These are phyloP conservation scores for Drosophila borealis DNA, from an alignment of 2,888 invertebrate species.

Conservation along the genomic window DNA sequence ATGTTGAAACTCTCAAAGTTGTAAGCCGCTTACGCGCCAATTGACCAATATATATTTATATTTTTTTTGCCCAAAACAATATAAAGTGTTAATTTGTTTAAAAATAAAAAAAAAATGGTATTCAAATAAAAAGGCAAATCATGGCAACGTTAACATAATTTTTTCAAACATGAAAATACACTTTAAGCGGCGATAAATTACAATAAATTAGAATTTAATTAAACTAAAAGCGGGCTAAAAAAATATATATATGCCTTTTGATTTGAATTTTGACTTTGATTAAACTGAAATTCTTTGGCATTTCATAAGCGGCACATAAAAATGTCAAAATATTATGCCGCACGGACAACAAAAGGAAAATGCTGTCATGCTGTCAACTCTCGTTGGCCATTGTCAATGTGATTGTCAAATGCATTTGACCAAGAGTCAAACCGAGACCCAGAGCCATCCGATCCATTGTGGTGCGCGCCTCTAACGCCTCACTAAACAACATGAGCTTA, in stretches of 20 bases:
- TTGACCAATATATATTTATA: slow-evolving; percentile 40
- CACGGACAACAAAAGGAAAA: slow-evolving; percentile 35
- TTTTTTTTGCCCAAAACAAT: slow-evolving; percentile 43
- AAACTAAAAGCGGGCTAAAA: slow-evolving; percentile 55
- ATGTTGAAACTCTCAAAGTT: slow-evolving; percentile 26
- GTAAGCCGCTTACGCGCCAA: slow-evolving; percentile 68
- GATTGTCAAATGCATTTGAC: slow-evolving; percentile 40
- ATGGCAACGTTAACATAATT: slow-evolving; percentile 48
- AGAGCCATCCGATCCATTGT: slow-evolving; percentile 53
- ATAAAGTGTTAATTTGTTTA: slow-evolving; percentile 78
- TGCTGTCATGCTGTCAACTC: slow-evolving; percentile 74
- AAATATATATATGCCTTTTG: slow-evolving; percentile 18
- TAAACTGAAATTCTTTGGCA: slow-evolving; percentile 59
- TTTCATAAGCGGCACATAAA: slow-evolving; percentile 70
- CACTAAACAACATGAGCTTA: slow-evolving; percentile 76
- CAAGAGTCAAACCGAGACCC: slow-evolving; percentile 7
- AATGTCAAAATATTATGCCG: slow-evolving; percentile 81
- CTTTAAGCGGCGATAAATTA: slow-evolving; percentile 70
- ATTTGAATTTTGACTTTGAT: slow-evolving; percentile 29
- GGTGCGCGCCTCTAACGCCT: slow-evolving; percentile 69
- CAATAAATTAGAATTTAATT: slow-evolving; percentile 79
- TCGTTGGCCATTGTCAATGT: slow-evolving; percentile 57
- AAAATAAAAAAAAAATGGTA: slow-evolving; percentile 17
- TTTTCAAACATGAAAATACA: slow-evolving; percentile 72
- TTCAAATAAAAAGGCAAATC: slow-evolving; percentile 35